Base-by-base conservation (phyloP, 2,888 invertebrate genomes). In the Dryomyza anilis region DNA sequence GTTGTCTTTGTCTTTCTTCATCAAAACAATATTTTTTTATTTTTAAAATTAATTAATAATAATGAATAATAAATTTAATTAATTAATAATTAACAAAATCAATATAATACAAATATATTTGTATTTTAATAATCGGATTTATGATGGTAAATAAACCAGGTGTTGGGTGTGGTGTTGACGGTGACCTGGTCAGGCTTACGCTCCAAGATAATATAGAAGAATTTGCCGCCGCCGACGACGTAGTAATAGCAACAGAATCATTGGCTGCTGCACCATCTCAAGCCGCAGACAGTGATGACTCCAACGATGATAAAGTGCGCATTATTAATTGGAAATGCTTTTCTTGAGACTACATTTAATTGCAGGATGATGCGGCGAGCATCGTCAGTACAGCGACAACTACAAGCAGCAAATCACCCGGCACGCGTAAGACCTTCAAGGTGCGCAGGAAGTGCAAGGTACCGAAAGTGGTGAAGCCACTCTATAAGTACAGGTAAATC, bases 351-450 rank as follows among this genome's bases (percentile, higher is more conserved):
- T 25, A 16, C 8, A 27, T 6, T 27, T n/a, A 39, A 12, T 36
- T 33, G 14, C 53, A 76, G 72, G 80, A 93, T 82, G 93, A 94
- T 79, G 90, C 92, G 58, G 92, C 91, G 4, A 93, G 93, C 78
- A 89, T 92, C 63, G 90, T 91, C 67, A 94, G 93, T 78, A 90
- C 91, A 25, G 90, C 91, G 3, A 91, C 91, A 21, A 91, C 92
- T 27, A 92, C 92, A 76, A 93, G 91, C 72, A 93, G 93, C 82
- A 93, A 91, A 74, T 93, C 93, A 23, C 93, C 94, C 1, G 91
- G 91, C 12, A 89, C 89, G 70, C 86, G 88, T 52, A 85, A 87
- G 36, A 71, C 80, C 67, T 86, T 87, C 16, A 68, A 87, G 2
- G 86, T 86, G 76, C 85, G 86, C 87, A 89, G 70, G 75, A 87